These are phyloP conservation scores for Brachionus rubens DNA, from an alignment of 1,140 invertebrate genomes.

Conservation along the genomic window DNA sequence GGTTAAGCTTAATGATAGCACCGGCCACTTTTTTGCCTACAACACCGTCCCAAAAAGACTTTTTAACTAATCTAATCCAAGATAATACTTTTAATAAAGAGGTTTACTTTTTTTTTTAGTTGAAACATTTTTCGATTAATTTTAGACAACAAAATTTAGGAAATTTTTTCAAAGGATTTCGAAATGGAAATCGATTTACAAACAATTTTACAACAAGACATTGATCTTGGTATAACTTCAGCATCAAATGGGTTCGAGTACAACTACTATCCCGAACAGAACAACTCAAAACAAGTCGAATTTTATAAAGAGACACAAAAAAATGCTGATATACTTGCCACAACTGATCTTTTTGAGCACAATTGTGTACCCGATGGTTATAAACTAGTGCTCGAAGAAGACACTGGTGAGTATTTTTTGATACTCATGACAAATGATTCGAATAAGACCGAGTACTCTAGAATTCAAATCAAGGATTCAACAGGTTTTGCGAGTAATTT, in stretches of 20 bases:
- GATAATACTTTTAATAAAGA: constrained; percentile 20
- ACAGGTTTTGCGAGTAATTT: background rate
- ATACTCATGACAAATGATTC: constrained; percentile 7
- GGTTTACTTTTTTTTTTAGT: background rate
- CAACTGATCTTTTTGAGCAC: constrained; percentile 3
- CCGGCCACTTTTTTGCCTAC: background rate
- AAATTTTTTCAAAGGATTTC: constrained; percentile 25
- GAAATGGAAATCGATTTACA: constrained; percentile 46
- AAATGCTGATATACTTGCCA: constrained; percentile 27
- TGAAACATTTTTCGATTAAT: background rate
- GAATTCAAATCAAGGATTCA: background rate
- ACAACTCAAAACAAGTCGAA: background rate
- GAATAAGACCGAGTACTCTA: background rate
- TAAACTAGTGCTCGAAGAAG: constrained; percentile 26
- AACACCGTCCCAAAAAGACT: constrained; percentile 1
- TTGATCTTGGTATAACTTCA: constrained; percentile 8
- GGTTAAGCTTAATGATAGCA: background rate
- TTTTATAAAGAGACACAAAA: constrained; percentile 16
- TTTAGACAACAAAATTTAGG: constrained; percentile 6
- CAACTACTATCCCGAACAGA: background rate
- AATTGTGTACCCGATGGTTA: constrained; percentile 6
- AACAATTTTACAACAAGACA: constrained; percentile 36
- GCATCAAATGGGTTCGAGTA: no score
- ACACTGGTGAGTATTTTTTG: constrained; percentile 34
- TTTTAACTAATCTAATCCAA: background rate